A percentile compares a stretch with the other conserved stretches of the same genome.
Evolutionary conservation across 1,140 invertebrate species (phyloP).

Genomic region (Saccostrea cuccullata): DNA sequence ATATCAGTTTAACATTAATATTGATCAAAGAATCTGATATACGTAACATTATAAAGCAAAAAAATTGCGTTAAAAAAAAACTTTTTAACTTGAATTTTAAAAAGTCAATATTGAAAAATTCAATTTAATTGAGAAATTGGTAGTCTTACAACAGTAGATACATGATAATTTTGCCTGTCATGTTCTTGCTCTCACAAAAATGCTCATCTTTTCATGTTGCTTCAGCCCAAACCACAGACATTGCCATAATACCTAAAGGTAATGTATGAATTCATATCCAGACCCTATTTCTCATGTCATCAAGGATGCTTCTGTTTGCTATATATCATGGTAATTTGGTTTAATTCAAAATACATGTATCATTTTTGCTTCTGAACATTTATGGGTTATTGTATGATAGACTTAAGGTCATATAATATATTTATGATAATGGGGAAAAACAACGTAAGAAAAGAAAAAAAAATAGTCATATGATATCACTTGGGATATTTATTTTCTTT

Average conservation of each 20-base stretch:
- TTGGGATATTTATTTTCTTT: background rate
- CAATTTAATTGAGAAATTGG: background rate
- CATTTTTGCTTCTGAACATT: background rate
- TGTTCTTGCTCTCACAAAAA: background rate
- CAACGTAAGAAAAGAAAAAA: too few relatives aligned
- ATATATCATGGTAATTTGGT: background rate
- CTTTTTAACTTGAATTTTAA: too few relatives aligned
- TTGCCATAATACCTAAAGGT: slow-evolving; percentile 3
- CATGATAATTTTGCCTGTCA: background rate
- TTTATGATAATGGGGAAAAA: too few relatives aligned
- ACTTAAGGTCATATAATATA: too few relatives aligned
- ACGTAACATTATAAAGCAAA: too few relatives aligned
- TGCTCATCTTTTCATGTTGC: slow-evolving; percentile 2
- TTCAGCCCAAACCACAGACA: background rate
- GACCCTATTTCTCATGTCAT: slow-evolving; percentile 3
- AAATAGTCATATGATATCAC: background rate
- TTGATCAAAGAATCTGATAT: background rate
- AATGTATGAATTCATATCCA: background rate
- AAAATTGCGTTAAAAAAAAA: too few relatives aligned
- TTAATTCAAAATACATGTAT: background rate
- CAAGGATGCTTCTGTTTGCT: slow-evolving; percentile 15
- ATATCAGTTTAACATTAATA: background rate
- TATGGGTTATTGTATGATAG: background rate
- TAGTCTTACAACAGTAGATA: background rate
- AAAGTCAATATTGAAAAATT: background rate